Percentiles rank a stretch among this genome's conserved stretches.
These are phyloP conservation scores for Fistularia tabacaria DNA, from an alignment of 2,797 vertebrate genomes.

Conservation along the genomic window DNA sequence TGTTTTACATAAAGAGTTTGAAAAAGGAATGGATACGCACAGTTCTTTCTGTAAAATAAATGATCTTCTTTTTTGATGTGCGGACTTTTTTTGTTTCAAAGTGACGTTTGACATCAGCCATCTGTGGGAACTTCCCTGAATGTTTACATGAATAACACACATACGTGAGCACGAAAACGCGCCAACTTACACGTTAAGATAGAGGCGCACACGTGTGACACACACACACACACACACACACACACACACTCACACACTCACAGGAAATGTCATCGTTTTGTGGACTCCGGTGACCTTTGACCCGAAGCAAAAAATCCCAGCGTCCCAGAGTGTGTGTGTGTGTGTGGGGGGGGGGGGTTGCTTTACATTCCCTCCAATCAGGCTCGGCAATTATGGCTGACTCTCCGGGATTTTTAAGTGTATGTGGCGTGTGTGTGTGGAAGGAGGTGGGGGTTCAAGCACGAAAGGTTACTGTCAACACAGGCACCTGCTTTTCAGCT, in stretches of 20 bases:
- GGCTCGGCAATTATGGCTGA: slow-evolving; percentile 63
- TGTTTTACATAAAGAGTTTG: too few species aligned
- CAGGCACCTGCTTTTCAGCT: slow-evolving; percentile 77
- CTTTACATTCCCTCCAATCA: slow-evolving; percentile 64
- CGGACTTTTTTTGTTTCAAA: too few species aligned
- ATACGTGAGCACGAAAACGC: too few species aligned
- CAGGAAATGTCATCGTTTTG: slow-evolving; percentile 60
- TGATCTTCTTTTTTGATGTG: too few species aligned
- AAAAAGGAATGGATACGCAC: too few species aligned
- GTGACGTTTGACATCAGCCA: too few species aligned
- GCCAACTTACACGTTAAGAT: too few species aligned
- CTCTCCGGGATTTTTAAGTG: slow-evolving; percentile 46
- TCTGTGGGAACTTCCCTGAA: too few species aligned
- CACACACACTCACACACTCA: too few species aligned
- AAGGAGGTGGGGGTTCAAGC: slow-evolving; percentile 38
- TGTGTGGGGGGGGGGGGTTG: slow-evolving; percentile 62
- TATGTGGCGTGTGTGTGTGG: slow-evolving; percentile 26
- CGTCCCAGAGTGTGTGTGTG: slow-evolving; percentile 14
- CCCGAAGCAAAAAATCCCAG: slow-evolving; percentile 46
- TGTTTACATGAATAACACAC: too few species aligned
- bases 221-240: slow-evolving; percentile 19
- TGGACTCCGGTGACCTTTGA: slow-evolving; percentile 57
- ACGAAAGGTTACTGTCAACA: slow-evolving; percentile 61
- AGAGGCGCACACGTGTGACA: background rate
- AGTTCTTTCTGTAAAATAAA: too few species aligned